Evolutionary conservation across 1,140 invertebrate species (phyloP).

Genomic region (Drosophila ananassae): DNA sequence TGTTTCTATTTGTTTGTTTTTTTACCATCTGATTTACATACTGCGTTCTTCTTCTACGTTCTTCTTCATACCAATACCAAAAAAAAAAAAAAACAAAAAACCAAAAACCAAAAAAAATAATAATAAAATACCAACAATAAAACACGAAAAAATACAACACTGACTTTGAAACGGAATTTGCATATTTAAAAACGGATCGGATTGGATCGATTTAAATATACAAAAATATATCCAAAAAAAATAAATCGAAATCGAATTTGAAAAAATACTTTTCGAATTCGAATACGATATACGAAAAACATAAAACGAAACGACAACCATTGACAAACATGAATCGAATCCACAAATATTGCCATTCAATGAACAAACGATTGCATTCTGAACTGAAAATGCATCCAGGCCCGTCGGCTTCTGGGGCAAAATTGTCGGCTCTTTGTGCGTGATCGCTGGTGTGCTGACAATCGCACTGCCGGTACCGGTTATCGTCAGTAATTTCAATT

Average conservation of each 20-base stretch:
- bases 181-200: conserved; percentile 65
- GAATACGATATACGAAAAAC: conserved; percentile 11
- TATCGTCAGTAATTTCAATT: conserved; percentile 99
- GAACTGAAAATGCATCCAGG: conserved; percentile 85
- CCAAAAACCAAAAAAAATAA: conserved; percentile 26
- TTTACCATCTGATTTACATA: conserved; percentile 77
- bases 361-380: conserved; percentile 56
- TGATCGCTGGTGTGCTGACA: conserved; percentile 99
- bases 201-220: conserved; percentile 63
- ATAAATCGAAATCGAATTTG: conserved; percentile 14
- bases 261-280: conserved; percentile 15
- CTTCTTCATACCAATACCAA: conserved; percentile 76
- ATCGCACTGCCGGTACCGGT: conserved; percentile 99
- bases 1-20: conserved; percentile 64
- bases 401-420: conserved; percentile 99
- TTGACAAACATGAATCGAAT: conserved; percentile 67
- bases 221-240: conserved; percentile 43
- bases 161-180: conserved; percentile 71
- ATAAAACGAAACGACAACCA: conserved; percentile 9
- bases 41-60: conserved; percentile 80
- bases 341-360: conserved; percentile 63
- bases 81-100: conserved; percentile 37
- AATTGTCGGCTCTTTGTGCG: conserved; percentile 99
- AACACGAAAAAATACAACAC: conserved; percentile 47
- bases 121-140: conserved; percentile 22